phyloP scores from a whole-genome alignment of 2,797 vertebrate genomes.

The Sebastes oblongus region DNA sequence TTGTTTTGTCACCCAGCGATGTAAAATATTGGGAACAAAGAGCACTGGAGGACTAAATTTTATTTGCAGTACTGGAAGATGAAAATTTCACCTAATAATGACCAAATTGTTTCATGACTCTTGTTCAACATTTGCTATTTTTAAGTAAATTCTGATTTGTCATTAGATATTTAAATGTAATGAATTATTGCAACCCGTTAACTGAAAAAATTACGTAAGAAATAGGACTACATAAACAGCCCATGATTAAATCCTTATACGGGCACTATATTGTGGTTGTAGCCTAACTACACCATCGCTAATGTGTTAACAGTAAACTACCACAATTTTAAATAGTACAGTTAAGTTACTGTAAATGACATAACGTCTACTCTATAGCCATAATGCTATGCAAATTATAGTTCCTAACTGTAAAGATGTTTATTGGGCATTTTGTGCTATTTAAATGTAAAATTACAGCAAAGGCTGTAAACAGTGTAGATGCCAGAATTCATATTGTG shows the following conservation, averaged over 20 bases:
- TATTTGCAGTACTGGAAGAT: background rate
- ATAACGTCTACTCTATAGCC: background rate
- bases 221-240: no score
- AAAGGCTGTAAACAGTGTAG: background rate
- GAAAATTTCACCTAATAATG: fast-evolving
- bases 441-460: background rate
- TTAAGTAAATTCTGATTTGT: no score
- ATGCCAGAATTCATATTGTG: background rate
- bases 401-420: background rate
- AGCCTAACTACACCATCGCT: background rate
- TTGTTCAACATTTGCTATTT: no score
- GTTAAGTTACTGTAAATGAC: background rate
- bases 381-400: background rate
- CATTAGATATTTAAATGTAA: no score
- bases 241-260: no score
- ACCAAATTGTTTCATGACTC: background rate
- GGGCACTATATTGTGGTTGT: no score
- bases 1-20: no score
- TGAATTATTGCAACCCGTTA: no score
- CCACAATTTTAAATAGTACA: background rate
- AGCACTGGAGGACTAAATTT: background rate
- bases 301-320: background rate
- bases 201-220: no score
- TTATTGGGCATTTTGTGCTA: background rate
- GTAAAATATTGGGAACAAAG: background rate